Conservation (phyloP, 2,888 invertebrate species). For the Pyrgus malvae region DNA sequence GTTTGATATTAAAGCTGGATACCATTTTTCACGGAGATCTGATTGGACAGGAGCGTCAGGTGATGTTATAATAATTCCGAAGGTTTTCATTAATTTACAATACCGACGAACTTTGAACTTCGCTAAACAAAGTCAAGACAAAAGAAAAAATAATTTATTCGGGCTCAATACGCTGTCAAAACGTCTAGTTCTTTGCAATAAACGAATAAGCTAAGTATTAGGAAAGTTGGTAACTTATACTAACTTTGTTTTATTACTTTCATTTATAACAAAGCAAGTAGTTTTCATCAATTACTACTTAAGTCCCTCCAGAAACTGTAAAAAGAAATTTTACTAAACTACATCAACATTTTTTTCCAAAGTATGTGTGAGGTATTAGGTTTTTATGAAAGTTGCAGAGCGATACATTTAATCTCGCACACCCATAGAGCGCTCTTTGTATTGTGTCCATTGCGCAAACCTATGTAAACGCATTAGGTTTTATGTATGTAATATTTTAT, state of each 20-base stretch:
- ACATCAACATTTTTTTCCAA: too few species aligned
- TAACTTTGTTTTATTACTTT: neutral
- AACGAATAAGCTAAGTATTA: neutral
- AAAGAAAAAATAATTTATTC: conserved; percentile 20
- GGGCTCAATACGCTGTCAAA: conserved; percentile 1
- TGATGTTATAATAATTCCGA: conserved; percentile 39
- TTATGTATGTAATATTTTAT: too few species aligned
- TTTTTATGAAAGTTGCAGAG: too few species aligned
- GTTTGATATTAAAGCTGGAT: conserved; percentile 46
- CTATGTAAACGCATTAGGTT: too few species aligned
- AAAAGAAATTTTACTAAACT: too few species aligned
- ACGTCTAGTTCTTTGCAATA: neutral
- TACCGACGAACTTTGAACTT: conserved; percentile 33
- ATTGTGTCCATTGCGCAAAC: too few species aligned
- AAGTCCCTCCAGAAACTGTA: too few species aligned
- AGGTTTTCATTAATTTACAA: conserved; percentile 35
- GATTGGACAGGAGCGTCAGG: conserved; percentile 51
- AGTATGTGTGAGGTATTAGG: too few species aligned
- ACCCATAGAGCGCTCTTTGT: too few species aligned
- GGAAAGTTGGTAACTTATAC: neutral
- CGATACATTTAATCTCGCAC: too few species aligned
- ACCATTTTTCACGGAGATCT: conserved; percentile 58
- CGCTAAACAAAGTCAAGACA: conserved; percentile 17
- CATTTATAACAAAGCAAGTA: neutral
- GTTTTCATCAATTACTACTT: neutral